A percentile compares a stretch with the other conserved stretches of the same genome.
Evolutionary conservation across 92 coral and sea anemone genomes (phyloP).

Genomic region (Zoanthus sansibaricus): DNA sequence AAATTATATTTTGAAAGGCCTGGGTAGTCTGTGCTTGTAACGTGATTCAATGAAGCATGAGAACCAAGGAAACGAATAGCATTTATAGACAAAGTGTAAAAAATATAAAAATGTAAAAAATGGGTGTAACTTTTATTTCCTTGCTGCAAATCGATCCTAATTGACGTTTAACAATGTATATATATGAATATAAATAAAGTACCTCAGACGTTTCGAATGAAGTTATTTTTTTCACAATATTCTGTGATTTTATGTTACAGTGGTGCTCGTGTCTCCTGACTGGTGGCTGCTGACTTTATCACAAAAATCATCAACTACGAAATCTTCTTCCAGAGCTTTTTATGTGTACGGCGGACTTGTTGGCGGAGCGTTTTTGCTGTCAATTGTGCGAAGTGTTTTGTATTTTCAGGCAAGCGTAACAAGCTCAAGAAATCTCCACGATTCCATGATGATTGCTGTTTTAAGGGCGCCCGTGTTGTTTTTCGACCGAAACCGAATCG

Average conservation of each 20-base stretch:
- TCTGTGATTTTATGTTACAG: slow-evolving; percentile 14
- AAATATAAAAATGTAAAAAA: no score
- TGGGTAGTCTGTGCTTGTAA: no score
- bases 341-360: slow-evolving; percentile 65
- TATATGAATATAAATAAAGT: no score
- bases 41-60: no score
- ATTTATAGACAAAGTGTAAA: no score
- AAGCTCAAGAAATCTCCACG: slow-evolving; percentile 62
- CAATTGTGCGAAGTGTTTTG: slow-evolving; percentile 65
- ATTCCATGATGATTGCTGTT: slow-evolving; percentile 58
- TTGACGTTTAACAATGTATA: no score
- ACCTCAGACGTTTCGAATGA: no score
- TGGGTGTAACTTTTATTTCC: no score
- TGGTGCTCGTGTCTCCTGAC: slow-evolving; percentile 65
- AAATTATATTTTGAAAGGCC: no score
- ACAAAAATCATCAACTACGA: slow-evolving; percentile 42
- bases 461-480: slow-evolving; percentile 70
- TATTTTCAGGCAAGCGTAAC: slow-evolving; percentile 62
- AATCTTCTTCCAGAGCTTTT: slow-evolving; percentile 47
- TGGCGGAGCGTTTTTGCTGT: slow-evolving; percentile 62
- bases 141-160: no score
- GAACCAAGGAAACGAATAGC: no score
- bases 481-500: slow-evolving; percentile 70
- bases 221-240: no score
- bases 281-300: slow-evolving; percentile 66